These are phyloP conservation scores for Episyrphus balteatus DNA, from an alignment of 1,140 invertebrate genomes.

Conservation along the genomic window DNA sequence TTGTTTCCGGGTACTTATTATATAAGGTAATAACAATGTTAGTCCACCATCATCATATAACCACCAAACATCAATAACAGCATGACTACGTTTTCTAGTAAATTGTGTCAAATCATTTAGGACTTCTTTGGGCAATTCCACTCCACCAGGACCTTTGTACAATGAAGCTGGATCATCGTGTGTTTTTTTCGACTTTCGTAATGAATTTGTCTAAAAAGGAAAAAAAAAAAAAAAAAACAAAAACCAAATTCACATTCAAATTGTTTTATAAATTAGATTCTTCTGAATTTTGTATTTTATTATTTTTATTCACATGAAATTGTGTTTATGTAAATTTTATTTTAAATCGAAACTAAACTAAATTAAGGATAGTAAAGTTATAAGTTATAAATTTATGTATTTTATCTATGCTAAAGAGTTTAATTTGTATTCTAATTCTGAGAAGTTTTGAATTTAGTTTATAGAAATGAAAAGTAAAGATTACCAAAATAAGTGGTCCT, in stretches of 20 bases:
- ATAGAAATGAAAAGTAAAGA: constrained; percentile 1
- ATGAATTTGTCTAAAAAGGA: constrained; percentile 15
- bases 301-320: no score
- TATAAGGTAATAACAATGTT: constrained; percentile 75
- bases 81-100: constrained; percentile 58
- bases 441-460: no score
- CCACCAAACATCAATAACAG: constrained; percentile 97
- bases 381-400: no score
- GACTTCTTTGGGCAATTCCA: constrained; percentile 48
- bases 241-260: no score
- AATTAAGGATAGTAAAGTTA: no score
- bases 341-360: no score
- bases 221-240: constrained; percentile 15
- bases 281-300: no score
- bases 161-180: constrained; percentile 29
- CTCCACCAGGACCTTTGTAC: constrained; percentile 41
- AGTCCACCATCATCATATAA: constrained; percentile 89
- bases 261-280: no score
- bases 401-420: no score
- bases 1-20: constrained; percentile 74
- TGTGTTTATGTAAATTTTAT: no score
- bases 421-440: no score
- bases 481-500: constrained; percentile 21
- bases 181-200: constrained; percentile 37
- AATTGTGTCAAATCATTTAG: constrained; percentile 59